Percentiles rank a stretch among this genome's conserved stretches.
These are phyloP conservation scores for Formica exsecta DNA, from an alignment of 1,140 invertebrate species.

Conservation along the genomic window DNA sequence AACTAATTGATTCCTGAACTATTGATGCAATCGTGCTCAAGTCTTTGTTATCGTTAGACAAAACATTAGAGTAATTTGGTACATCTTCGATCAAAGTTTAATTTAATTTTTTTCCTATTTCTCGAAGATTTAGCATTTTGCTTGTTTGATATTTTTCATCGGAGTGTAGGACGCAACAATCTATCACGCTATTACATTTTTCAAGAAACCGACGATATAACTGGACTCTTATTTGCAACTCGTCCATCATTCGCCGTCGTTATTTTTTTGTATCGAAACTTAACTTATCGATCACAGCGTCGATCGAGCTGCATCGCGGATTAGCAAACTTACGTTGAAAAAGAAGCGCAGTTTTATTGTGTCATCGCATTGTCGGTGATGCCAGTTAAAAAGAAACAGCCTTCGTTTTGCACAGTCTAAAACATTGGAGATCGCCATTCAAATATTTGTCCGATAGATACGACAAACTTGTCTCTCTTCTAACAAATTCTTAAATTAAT, in stretches of 20 bases:
- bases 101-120: slow-evolving; percentile 2
- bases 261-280: slow-evolving; percentile 28
- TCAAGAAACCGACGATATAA: slow-evolving; percentile 8
- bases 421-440: slow-evolving; percentile 27
- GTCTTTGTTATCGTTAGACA: neutral
- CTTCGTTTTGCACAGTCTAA: slow-evolving; percentile 57
- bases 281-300: slow-evolving; percentile 31
- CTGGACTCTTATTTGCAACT: slow-evolving; percentile 7
- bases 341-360: slow-evolving; percentile 8
- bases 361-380: slow-evolving; percentile 3
- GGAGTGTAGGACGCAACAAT: neutral
- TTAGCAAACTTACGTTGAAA: slow-evolving; percentile 43
- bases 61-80: neutral
- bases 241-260: neutral
- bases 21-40: neutral
- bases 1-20: neutral
- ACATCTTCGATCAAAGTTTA: slow-evolving; percentile 32
- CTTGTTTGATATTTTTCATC: neutral
- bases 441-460: slow-evolving; percentile 20
- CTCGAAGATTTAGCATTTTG: neutral
- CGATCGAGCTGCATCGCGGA: neutral
- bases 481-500: slow-evolving; percentile 39
- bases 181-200: slow-evolving; percentile 18
- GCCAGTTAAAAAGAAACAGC: slow-evolving; percentile 67
- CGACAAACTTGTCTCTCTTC: neutral